Base-by-base conservation (phyloP, 1,140 invertebrate genomes). In the Cyphomyrmex costatus region DNA sequence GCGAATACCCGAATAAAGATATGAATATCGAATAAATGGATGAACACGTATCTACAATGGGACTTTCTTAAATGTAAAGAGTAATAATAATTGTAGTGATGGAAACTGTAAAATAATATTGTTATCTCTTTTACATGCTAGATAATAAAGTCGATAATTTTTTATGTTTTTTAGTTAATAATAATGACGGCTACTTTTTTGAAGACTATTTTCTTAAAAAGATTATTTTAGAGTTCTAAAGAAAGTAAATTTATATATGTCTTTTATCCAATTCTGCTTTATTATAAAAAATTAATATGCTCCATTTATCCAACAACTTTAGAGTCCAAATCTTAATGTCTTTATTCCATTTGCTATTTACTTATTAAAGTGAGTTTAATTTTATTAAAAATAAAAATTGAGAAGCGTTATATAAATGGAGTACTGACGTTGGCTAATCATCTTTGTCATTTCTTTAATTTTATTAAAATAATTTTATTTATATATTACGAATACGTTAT, bases 11-110 rank as follows among this genome's bases (percentile, higher is more conserved):
- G 33, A 61, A 61, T 61, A 60, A 77, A 30, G 14, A 77, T 60
- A 77, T 77, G 51, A 77, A 77, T 77, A 77, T 21, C 21, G 33
- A 77, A 42, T 77, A 60, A 77, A 61, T 60, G 73, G 56, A 77
- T 61, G 71, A 58, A 58, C 53, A 74, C 53, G 53, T 74, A 21
- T 5, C 8, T 33, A 12, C 51, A 73, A 73, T 74, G 12, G 30
- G n/a, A 42, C 2, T 24, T 68, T 3, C 4, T 33, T 30, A 73
- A 24, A 74, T 74, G 10, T 60, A 42, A 60, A 58, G 30, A 16
- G n/a, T 74, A 51, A 74, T 58, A 73, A 56, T 73, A 56, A 73
- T 33, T 33, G 16, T 42, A 66, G 0, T 5, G 30, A 65, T 46
- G n/a, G 1, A 68, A 68, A 68, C 2, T 58, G 1, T 16, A 36